These are phyloP conservation scores for Brachyhypopomus gauderio DNA, from an alignment of 2,113 vertebrate species.

Conservation along the genomic window DNA sequence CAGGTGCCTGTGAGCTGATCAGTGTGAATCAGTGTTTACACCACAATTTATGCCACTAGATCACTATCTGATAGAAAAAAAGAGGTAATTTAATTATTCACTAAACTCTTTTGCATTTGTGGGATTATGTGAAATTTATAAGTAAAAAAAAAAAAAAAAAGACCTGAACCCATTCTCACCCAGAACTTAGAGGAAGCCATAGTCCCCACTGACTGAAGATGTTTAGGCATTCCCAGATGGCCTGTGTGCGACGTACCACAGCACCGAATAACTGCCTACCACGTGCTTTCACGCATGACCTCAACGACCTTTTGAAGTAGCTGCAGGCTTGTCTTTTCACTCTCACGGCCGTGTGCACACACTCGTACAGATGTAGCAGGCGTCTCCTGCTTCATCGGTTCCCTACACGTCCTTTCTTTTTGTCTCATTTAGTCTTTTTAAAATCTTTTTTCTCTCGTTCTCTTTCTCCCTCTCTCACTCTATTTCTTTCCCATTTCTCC, in stretches of 20 bases:
- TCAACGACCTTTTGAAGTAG: slow-evolving; percentile 19
- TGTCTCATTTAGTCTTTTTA: not conserved
- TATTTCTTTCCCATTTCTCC: no score
- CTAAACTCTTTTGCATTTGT: slow-evolving; percentile 1
- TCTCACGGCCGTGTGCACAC: slow-evolving; percentile 45
- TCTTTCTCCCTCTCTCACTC: no score
- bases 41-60: slow-evolving; percentile 20
- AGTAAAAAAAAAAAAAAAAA: no score
- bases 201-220: no score
- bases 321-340: slow-evolving; percentile 17
- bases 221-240: no score
- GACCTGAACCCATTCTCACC: no score
- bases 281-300: not conserved
- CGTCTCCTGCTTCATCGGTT: slow-evolving; percentile 69
- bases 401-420: slow-evolving; percentile 1
- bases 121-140: not conserved
- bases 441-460: no score
- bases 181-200: no score
- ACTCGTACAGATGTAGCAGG: slow-evolving; percentile 58
- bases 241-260: not conserved
- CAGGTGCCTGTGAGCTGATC: not conserved
- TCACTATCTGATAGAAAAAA: slow-evolving; percentile 41
- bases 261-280: not conserved
- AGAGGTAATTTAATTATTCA: slow-evolving; percentile 46
- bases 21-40: slow-evolving; percentile 34